phyloP scores from a whole-genome alignment of 2,888 invertebrate species.

The Meliscaeva auricollis region DNA sequence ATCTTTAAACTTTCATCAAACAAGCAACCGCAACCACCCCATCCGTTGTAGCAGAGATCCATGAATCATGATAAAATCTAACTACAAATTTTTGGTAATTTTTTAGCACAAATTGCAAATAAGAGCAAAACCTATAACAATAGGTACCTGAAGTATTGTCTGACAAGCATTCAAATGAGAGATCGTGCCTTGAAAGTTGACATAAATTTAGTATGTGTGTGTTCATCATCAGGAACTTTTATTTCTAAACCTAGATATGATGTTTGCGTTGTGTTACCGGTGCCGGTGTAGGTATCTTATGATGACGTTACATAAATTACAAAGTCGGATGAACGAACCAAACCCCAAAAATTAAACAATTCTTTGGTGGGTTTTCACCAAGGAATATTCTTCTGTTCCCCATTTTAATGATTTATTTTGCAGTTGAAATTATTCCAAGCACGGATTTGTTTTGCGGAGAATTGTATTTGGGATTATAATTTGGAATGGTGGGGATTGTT shows the following conservation, averaged over 20 bases:
- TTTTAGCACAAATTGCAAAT: constrained; percentile 25
- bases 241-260: not conserved
- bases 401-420: constrained; percentile 59
- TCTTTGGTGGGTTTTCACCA: not conserved
- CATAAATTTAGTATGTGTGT: constrained; percentile 31
- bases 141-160: not conserved
- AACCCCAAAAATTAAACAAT: constrained; percentile 29
- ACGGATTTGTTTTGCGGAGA: constrained; percentile 35
- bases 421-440: constrained; percentile 59
- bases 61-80: constrained; percentile 13
- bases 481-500: not conserved
- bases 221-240: not conserved
- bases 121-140: not conserved
- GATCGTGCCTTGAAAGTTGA: constrained; percentile 39
- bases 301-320: constrained; percentile 18
- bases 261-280: not conserved
- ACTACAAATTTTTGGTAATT: not conserved
- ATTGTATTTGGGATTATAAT: constrained; percentile 21
- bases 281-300: not conserved
- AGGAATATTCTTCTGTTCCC: constrained; percentile 44
- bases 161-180: constrained; percentile 7
- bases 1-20: constrained; percentile 5
- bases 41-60: not conserved
- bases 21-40: not conserved
- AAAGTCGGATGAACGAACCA: constrained; percentile 26